Base-by-base conservation (phyloP, 2,888 invertebrate species). In the Cyaniris semiargus region DNA sequence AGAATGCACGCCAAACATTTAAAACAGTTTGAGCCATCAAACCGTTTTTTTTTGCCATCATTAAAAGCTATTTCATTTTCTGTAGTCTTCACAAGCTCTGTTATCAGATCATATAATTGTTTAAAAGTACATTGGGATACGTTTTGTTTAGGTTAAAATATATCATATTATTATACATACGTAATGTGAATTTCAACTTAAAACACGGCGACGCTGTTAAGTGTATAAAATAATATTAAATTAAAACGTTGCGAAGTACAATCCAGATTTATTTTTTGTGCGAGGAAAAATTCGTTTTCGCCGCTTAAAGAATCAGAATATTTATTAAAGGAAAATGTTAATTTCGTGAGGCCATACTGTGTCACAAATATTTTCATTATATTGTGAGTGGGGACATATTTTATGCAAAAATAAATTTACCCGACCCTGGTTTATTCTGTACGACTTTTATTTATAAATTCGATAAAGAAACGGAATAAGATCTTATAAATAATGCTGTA, bases 261-360 rank as follows among this genome's bases (percentile, higher is more conserved):
- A 27, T 31, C 15, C 6, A 66, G 27, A 66, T 66, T 27, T 27
- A 60, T 60, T 66, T 66, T 66, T 31, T 66, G 27, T 66, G 27
- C 66, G 27, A 66, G 27, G 66, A 31, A 31, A 66, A 31, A 66
- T 31, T 66, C 27, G 27, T 23, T 66, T 66, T 27, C 27, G 27
- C 66, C 66, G 27, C 60, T 60, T 15, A 72, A 38, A 34, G 21
- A 71, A 38, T 71, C 38, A 38, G 34, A 72, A 44, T 72, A 44
- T 72, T 72, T 72, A 48, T 48, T 23, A 72, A 21, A 48, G 66
- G 66, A 44, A 72, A 23, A 72, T 48, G 72, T 72, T 72, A 38
- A 72, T 72, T 72, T 72, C 23, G 44, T 72, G 13, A 23, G 44
- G 72, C 23, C 72, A 44, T 66, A 66, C 44, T 48, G 44, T 48